phyloP scores from a whole-genome alignment of 2,797 vertebrate genomes.

The Sebastes steindachneri region DNA sequence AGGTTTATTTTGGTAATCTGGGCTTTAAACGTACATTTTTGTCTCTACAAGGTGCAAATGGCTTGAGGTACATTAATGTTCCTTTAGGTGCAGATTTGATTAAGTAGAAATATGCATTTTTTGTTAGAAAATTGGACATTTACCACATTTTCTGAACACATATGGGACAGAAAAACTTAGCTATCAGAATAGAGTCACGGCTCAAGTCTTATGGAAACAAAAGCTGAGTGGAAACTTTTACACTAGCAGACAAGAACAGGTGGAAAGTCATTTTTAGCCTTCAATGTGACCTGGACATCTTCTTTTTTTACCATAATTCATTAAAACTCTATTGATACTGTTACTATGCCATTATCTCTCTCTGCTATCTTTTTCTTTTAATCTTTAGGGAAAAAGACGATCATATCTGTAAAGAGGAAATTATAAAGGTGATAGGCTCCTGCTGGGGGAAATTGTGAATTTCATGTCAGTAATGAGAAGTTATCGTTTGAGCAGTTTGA shows the following conservation, averaged over 20 bases:
- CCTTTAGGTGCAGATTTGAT: not conserved
- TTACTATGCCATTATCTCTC: slow-evolving; percentile 38
- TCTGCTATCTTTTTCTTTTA: slow-evolving; percentile 29
- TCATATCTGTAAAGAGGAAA: slow-evolving; percentile 55
- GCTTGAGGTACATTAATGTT: not conserved
- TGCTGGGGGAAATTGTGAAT: slow-evolving; percentile 32
- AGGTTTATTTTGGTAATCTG: slow-evolving; percentile 23
- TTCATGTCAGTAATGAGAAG: slow-evolving; percentile 29
- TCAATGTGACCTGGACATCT: slow-evolving; percentile 12
- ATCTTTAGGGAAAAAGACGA: slow-evolving; percentile 11
- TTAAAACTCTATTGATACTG: slow-evolving; percentile 15
- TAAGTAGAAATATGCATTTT: not conserved
- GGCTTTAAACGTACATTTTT: slow-evolving; percentile 9
- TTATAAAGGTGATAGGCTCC: slow-evolving; percentile 16
- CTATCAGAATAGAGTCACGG: slow-evolving; percentile 15
- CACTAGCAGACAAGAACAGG: not conserved
- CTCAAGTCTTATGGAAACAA: not conserved
- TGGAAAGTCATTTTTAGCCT: slow-evolving; percentile 17
- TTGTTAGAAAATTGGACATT: not conserved
- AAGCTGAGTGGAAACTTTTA: slow-evolving; percentile 18
- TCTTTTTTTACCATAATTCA: slow-evolving; percentile 34
- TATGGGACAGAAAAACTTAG: not conserved
- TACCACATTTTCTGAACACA: not conserved
- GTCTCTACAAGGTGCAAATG: not conserved
- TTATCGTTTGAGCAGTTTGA: slow-evolving; percentile 34